Conservation (phyloP, 2,113 vertebrate species). For the Tupaia tana region DNA sequence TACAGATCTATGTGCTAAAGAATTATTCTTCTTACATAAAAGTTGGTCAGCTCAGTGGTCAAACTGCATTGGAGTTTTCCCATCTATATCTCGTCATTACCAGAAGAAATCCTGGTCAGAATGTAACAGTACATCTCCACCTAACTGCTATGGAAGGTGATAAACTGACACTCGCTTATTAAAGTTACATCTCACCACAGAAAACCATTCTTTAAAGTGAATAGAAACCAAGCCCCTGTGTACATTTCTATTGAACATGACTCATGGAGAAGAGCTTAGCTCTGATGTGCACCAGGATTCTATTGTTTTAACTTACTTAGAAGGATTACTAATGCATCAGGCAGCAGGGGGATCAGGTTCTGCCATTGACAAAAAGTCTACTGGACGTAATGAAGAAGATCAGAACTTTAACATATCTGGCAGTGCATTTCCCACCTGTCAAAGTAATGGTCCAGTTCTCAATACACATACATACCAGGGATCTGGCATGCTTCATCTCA, state of each 20-base stretch:
- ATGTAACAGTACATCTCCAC: constrained; percentile 65
- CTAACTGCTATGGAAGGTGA: constrained; percentile 71
- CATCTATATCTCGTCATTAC: constrained; percentile 27
- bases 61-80: background rate
- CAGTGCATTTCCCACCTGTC: constrained; percentile 89
- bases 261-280: constrained; percentile 99
- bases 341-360: constrained; percentile 95
- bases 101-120: constrained; percentile 76
- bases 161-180: constrained; percentile 72
- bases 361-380: constrained; percentile 91
- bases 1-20: constrained; percentile 62
- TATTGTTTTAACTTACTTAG: constrained; percentile 99
- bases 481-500: constrained; percentile 95
- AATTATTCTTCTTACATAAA: constrained; percentile 56
- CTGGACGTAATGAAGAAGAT: constrained; percentile 90
- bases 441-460: constrained; percentile 90
- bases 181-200: constrained; percentile 68
- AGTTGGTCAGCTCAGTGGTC: constrained; percentile 28
- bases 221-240: constrained; percentile 87
- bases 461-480: constrained; percentile 88
- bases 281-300: constrained; percentile 99
- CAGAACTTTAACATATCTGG: constrained; percentile 91
- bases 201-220: constrained; percentile 83
- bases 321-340: constrained; percentile 99
- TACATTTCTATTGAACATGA: constrained; percentile 99